Evolutionary conservation across 2,888 invertebrate species (phyloP), one percentile per base, ranked within the genome.

Genomic region (Ernsta delagoae): DNA sequence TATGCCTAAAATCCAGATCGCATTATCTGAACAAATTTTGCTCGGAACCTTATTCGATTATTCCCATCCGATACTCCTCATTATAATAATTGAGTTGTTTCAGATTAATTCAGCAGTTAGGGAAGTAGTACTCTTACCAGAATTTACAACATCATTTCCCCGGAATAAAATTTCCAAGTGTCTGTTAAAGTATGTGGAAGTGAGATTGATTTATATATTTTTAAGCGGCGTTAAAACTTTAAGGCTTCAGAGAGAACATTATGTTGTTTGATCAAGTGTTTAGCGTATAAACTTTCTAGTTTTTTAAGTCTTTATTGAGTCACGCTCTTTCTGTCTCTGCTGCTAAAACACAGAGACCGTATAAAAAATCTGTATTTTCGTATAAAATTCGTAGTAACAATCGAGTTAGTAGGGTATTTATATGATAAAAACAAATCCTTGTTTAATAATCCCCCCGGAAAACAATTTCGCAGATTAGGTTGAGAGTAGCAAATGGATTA

Each of bases 1-100:
- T 50, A 7, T 16, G 48, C 12, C 6, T 12, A 48, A 48, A 48
- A 48, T 41, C 48, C 48, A 8, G 12, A 48, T 48, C n/a, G 12
- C 45, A 11, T 34, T 65, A 57, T 65, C 11, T 48, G 5, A 48
- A 65, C 36, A 59, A 48, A 48, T 45, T 48, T 59, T 59, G 39
- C 43, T 9, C 48, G 53, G 12, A n/a, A 41, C 12, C 12, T 39
- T 45, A 56, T 45, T 43, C 54, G 61, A 57, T 68, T 56, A 68
- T 41, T 60, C 36, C 57, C 24, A 61, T 56, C 36, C 57, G 62
- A 56, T 57, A 31, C n/a, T 7, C 3, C 31, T 39, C 57, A 57
- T 56, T 57, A 57, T 62, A 48, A 57, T 43, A 43, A 61, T 36
- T 36, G 45, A 67, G 34, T 61, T 56, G 62, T 68, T 57, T 68